Conservation (phyloP, 2,113 vertebrate genomes). For the Pachypanchax playfairii region DNA sequence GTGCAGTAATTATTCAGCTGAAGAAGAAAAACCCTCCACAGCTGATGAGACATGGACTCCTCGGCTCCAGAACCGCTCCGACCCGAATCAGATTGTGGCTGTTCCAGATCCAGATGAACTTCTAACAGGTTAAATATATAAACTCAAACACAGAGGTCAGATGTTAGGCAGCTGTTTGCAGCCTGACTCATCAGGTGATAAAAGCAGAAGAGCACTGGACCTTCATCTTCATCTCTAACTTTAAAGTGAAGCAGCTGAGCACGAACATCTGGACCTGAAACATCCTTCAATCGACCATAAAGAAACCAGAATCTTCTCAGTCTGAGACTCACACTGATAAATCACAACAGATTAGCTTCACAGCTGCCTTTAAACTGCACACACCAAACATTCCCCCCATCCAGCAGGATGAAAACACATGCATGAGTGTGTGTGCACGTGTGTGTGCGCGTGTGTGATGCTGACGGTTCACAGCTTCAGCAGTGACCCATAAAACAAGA, state of each 20-base stretch:
- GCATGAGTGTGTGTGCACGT: no score
- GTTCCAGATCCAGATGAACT: no score
- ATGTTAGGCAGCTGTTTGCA: neutral
- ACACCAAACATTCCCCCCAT: no score
- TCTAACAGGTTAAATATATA: no score
- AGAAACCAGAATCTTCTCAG: neutral
- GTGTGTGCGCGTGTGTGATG: no score
- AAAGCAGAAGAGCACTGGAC: neutral
- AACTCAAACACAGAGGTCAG: no score
- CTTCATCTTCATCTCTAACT: neutral
- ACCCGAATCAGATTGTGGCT: no score
- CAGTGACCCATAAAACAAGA: conserved; percentile 23
- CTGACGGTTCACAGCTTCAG: neutral
- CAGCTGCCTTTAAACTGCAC: neutral
- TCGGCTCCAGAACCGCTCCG: no score
- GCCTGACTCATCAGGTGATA: neutral
- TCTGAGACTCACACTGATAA: neutral
- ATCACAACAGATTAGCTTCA: neutral
- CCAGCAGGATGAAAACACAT: no score
- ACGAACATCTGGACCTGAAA: neutral
- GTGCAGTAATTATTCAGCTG: no score
- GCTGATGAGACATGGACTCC: no score
- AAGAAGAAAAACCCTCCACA: no score
- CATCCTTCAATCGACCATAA: neutral
- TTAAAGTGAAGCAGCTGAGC: neutral